These are phyloP conservation scores for Drosophila lini DNA, from an alignment of 1,140 invertebrate species.

Conservation along the genomic window DNA sequence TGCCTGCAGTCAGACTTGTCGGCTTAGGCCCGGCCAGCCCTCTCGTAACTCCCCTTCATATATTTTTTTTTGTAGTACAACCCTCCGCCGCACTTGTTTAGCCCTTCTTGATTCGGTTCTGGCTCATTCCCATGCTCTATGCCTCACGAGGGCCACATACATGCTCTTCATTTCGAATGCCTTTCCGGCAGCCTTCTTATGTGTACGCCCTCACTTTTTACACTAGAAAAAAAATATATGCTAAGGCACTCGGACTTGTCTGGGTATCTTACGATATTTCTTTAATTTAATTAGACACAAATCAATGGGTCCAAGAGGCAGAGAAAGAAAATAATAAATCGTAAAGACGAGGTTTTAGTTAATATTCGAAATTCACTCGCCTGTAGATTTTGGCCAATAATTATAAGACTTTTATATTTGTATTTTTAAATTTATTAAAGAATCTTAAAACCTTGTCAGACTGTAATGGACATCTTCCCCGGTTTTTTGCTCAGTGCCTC, in stretches of 20 bases:
- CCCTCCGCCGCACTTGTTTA: background rate
- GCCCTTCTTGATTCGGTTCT: conserved; percentile 34
- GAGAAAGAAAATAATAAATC: no score
- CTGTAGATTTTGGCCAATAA: no score
- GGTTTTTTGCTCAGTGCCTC: background rate
- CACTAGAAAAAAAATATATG: background rate
- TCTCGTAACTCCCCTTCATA: conserved; percentile 25
- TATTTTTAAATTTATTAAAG: no score
- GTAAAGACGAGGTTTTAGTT: no score
- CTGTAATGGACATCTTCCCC: no score
- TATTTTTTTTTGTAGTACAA: conserved; percentile 1
- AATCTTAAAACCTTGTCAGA: no score
- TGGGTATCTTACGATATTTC: no score
- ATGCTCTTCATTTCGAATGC: conserved; percentile 78
- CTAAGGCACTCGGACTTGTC: no score
- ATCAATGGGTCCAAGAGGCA: no score
- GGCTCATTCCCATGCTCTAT: conserved; percentile 7
- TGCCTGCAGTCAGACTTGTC: conserved; percentile 75
- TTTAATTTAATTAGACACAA: no score
- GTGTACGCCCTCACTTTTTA: conserved; percentile 18
- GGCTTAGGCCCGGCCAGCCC: conserved; percentile 55
- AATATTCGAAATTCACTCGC: no score
- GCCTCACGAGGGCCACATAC: conserved; percentile 51
- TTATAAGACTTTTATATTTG: no score
- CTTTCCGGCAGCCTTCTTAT: conserved; percentile 31